A percentile compares a stretch with the other conserved stretches of the same genome.
These are phyloP conservation scores for Heteronetta atricapilla DNA, from an alignment of 2,113 vertebrate genomes.

Conservation along the genomic window DNA sequence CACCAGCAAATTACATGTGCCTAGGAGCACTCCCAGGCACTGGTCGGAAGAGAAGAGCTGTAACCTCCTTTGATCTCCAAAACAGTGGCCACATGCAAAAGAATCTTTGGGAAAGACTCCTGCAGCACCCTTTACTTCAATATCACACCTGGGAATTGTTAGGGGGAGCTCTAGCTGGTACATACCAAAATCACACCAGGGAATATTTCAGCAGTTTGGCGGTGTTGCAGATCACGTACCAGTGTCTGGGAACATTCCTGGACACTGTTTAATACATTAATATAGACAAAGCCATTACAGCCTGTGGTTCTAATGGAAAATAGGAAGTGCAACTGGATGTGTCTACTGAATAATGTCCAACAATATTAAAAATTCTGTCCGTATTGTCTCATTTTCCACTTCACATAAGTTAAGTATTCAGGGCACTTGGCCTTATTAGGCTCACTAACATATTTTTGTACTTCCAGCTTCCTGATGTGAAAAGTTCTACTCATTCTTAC, in stretches of 20 bases:
- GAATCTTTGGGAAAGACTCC: background rate
- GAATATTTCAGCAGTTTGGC: background rate
- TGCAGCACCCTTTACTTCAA: background rate
- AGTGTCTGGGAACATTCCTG: background rate
- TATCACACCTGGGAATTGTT: background rate
- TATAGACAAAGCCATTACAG: background rate
- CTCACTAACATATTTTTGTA: background rate
- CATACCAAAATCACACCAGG: background rate
- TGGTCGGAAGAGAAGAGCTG: background rate
- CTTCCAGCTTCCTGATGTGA: background rate
- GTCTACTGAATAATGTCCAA: background rate
- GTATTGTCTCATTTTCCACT: background rate
- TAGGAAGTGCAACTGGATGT: background rate
- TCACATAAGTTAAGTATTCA: background rate
- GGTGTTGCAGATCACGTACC: background rate
- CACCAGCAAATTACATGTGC: background rate
- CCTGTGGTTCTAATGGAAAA: background rate
- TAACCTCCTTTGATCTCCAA: background rate
- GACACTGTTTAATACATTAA: background rate
- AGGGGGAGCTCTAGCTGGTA: background rate
- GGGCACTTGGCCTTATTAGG: background rate
- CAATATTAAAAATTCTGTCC: background rate
- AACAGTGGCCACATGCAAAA: background rate
- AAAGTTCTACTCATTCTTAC: background rate
- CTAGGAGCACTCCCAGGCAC: background rate